phyloP scores from a whole-genome alignment of 2,888 invertebrate genomes.

The Spicauda simplicius region DNA sequence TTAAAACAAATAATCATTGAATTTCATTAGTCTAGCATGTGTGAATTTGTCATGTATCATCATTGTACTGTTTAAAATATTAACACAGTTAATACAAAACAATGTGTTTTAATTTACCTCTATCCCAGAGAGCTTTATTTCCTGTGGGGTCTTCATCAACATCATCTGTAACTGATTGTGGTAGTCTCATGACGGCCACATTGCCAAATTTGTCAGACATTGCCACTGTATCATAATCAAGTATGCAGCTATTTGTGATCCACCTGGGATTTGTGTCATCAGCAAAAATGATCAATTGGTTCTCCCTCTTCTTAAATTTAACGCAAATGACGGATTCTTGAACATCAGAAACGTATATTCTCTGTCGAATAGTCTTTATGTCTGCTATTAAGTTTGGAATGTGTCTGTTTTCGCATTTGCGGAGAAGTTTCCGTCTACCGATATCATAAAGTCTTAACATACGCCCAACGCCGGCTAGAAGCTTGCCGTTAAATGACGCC shows the following conservation, averaged over 20 bases:
- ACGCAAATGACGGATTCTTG: constrained; percentile 99
- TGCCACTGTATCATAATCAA: constrained; percentile 98
- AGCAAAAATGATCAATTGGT: constrained; percentile 98
- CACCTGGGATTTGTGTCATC: constrained; percentile 98
- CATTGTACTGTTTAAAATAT: constrained; percentile 45
- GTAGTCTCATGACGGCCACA: constrained; percentile 94
- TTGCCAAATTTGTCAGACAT: constrained; percentile 99
- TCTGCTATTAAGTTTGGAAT: constrained; percentile 97
- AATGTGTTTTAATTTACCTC: constrained; percentile 71
- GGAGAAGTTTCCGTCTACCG: constrained; percentile 95
- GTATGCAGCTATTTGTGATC: constrained; percentile 95
- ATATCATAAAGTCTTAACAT: constrained; percentile 97
- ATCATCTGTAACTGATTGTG: constrained; percentile 97
- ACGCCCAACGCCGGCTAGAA: constrained; percentile 96
- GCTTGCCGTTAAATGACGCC: constrained; percentile 95
- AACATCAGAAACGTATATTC: constrained; percentile 97
- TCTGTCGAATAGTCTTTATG: constrained; percentile 96
- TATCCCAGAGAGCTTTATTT: constrained; percentile 98
- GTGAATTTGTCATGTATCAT: constrained; percentile 69
- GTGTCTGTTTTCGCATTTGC: constrained; percentile 99
- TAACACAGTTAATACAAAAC: background rate
- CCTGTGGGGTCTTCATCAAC: constrained; percentile 99
- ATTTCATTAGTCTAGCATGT: constrained; percentile 85
- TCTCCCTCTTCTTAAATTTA: constrained; percentile 97
- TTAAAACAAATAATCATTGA: constrained; percentile 1